Percentiles rank a stretch among this genome's conserved stretches.
These are phyloP conservation scores for Notolabrus celidotus DNA, from an alignment of 2,797 vertebrate genomes.

Conservation along the genomic window DNA sequence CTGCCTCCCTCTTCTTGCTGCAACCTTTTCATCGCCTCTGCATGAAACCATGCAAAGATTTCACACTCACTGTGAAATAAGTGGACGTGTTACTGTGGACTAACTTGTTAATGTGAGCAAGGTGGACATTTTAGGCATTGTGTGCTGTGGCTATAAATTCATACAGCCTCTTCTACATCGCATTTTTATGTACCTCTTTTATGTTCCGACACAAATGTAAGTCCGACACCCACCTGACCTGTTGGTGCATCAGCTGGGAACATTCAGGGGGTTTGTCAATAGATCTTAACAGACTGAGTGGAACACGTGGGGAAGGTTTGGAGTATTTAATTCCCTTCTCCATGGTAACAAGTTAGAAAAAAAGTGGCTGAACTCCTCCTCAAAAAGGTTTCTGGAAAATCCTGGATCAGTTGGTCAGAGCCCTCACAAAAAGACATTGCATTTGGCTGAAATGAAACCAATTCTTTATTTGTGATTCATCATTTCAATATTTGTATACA, in stretches of 20 bases:
- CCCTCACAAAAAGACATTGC: not conserved
- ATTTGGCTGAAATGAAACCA: not conserved
- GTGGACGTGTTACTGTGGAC: constrained; percentile 27
- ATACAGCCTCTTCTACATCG: constrained; percentile 1
- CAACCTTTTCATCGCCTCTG: constrained; percentile 27
- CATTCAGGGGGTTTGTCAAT: not conserved
- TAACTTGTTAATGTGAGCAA: constrained; percentile 38
- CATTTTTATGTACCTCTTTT: not conserved
- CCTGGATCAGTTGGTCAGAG: constrained; percentile 8
- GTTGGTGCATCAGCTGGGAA: not conserved
- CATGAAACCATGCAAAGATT: constrained; percentile 35
- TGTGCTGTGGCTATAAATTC: constrained; percentile 31
- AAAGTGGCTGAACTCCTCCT: not conserved
- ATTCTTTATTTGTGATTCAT: not conserved
- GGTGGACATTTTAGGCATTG: constrained; percentile 8
- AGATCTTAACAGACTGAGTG: not conserved
- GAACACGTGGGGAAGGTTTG: constrained; percentile 3
- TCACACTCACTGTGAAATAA: constrained; percentile 49
- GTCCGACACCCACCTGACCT: constrained; percentile 10
- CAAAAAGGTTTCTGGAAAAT: constrained; percentile 8
- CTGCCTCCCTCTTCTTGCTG: constrained; percentile 3
- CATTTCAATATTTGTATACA: not conserved
- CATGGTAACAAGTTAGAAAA: constrained; percentile 5
- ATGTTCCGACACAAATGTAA: not conserved
- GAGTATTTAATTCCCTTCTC: constrained; percentile 12